phyloP scores from a whole-genome alignment of 2,797 vertebrate species.

The Sebastes flavidus region DNA sequence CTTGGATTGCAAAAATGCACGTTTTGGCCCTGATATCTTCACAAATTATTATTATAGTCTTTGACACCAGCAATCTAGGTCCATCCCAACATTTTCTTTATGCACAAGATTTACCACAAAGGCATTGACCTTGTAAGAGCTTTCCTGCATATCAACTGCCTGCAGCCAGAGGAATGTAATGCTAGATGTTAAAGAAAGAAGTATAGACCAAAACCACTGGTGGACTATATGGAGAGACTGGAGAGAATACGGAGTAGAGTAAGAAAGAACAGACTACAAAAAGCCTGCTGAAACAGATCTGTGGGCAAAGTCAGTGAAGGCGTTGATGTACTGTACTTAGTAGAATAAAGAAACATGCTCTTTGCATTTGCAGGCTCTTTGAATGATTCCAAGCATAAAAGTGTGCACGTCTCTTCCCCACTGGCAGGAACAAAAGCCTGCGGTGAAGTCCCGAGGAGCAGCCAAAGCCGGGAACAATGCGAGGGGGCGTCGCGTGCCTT shows the following conservation, averaged over 20 bases:
- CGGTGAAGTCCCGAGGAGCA: conserved; percentile 51
- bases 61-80: not conserved
- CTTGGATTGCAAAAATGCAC: not conserved
- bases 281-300: conserved; percentile 17
- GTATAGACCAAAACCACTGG: not conserved
- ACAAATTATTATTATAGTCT: not conserved
- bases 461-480: conserved; percentile 56
- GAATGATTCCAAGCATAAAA: not conserved
- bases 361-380: not conserved
- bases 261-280: not conserved
- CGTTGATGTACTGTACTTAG: conserved; percentile 1
- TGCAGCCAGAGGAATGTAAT: not conserved
- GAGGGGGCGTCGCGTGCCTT: conserved; percentile 50
- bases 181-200: not conserved
- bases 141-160: not conserved
- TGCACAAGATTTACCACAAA: not conserved
- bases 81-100: not conserved
- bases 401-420: conserved; percentile 19
- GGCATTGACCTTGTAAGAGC: not conserved
- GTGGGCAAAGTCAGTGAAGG: not conserved
- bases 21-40: not conserved
- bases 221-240: not conserved
- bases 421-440: conserved; percentile 52
- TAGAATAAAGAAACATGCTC: not conserved
- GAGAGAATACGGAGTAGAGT: not conserved